Percentiles rank a stretch among this genome's conserved stretches.
Evolutionary conservation across 2,113 vertebrate species (phyloP).

Genomic region (Ameiurus melas): DNA sequence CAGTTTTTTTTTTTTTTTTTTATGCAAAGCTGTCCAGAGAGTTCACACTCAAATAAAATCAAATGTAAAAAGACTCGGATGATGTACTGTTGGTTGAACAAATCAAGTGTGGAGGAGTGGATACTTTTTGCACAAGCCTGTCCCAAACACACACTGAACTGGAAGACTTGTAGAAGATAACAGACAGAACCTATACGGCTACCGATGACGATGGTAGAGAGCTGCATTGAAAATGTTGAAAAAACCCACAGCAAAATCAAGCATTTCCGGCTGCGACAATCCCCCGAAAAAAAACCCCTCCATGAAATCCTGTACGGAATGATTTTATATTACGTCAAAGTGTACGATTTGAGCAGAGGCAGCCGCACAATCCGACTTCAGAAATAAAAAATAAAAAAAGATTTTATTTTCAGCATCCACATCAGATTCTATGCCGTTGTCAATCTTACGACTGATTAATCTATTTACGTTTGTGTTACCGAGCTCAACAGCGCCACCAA

Average conservation of each 20-base stretch:
- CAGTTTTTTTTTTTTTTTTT: background rate
- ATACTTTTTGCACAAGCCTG: background rate
- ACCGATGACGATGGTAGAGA: background rate
- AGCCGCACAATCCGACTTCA: no score
- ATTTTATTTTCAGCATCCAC: background rate
- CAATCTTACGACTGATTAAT: background rate
- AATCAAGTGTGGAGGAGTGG: background rate
- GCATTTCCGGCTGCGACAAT: no score
- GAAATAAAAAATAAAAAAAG: background rate
- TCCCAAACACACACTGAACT: background rate
- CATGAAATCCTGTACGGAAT: no score
- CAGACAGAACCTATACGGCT: background rate
- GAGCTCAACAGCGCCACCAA: background rate
- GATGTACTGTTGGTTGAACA: background rate
- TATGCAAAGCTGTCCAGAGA: background rate
- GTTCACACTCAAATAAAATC: background rate
- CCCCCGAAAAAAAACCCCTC: no score
- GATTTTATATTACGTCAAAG: no score
- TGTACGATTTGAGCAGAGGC: no score
- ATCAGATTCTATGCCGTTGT: background rate
- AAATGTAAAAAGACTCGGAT: background rate
- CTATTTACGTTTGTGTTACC: background rate
- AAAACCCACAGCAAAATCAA: no score
- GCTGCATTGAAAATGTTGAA: no score
- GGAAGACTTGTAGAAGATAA: background rate